Base-by-base conservation (phyloP, 2,797 vertebrate genomes). In the Trachops cirrhosus region DNA sequence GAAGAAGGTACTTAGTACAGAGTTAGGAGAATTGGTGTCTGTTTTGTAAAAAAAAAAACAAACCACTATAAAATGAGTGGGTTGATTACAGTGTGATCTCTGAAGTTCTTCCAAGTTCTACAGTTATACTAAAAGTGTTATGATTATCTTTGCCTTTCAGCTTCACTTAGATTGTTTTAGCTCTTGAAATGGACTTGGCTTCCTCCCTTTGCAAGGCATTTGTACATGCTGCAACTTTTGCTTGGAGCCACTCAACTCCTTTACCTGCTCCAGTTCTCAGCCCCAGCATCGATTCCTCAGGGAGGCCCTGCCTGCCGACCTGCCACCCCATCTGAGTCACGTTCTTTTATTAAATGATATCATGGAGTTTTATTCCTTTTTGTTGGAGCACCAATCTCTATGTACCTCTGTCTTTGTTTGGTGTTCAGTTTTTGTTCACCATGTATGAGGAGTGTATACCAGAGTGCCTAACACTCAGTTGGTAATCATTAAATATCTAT, bases 181-280 rank as follows among this genome's bases (percentile, higher is more conserved):
- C 85, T 90, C 92, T 79, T 37, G 68, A 80, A 79, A 79, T 79
- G 84, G 22, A 37, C 89, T 92, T 84, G 93, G 89, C 92, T 94
- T 71, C 80, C 46, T 90, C 75, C 78, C 67, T 86, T 62, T 4
- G 15, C 82, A 83, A 88, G 95, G 88, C 95, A 79, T 85, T 92
- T 94, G 93, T 83, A 92, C 95, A 59, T 44, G 84, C 67, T 95
- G 94, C 89, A 92, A 84, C 95, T 95, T 97, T 96, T 70, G 37
- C 95, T 92, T 93, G 92, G 96, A 96, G 74, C 54, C 86, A 75
- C 77, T 94, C 48, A 50, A 75, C 93, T 83, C 96, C 93, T 96
- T 78, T 74, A 34, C 78, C 62, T 1, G 70, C 73, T 67, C 52
- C 50, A 26, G 75, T 78, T 71, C 92, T 74, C 68, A 52, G 89